Conservation (phyloP, 2,888 invertebrate genomes). For the Dryomyza anilis region DNA sequence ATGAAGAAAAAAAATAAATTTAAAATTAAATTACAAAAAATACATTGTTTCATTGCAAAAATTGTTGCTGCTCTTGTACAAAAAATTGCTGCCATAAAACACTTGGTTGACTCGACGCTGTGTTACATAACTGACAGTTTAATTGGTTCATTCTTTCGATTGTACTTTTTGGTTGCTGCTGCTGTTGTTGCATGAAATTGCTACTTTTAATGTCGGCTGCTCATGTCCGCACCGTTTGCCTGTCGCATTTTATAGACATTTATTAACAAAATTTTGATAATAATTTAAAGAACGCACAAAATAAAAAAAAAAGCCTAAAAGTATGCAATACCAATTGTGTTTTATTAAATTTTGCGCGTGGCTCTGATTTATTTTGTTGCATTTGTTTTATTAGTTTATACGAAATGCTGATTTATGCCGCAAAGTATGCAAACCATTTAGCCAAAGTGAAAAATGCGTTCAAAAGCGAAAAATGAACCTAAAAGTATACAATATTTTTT, state of each 20-base stretch:
- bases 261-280: constrained; percentile 26
- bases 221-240: background rate
- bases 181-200: constrained; percentile 1
- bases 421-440: too few relatives aligned
- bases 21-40: constrained; percentile 20
- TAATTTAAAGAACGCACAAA: too few relatives aligned
- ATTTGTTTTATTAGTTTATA: too few relatives aligned
- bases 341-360: background rate
- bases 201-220: constrained; percentile 1
- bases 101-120: constrained; percentile 50
- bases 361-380: too few relatives aligned
- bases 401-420: too few relatives aligned
- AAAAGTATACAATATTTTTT: too few relatives aligned
- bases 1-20: constrained; percentile 12
- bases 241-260: constrained; percentile 15
- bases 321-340: constrained; percentile 37
- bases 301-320: constrained; percentile 26
- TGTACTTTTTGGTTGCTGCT: constrained; percentile 3
- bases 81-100: constrained; percentile 47
- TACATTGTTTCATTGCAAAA: constrained; percentile 30
- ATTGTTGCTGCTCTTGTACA: constrained; percentile 3
- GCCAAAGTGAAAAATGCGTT: too few relatives aligned
- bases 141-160: constrained; percentile 51
- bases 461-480: too few relatives aligned
- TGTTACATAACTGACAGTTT: constrained; percentile 53